These are phyloP conservation scores for Jordanella pulchra DNA, from an alignment of 2,797 vertebrate species.

Conservation along the genomic window DNA sequence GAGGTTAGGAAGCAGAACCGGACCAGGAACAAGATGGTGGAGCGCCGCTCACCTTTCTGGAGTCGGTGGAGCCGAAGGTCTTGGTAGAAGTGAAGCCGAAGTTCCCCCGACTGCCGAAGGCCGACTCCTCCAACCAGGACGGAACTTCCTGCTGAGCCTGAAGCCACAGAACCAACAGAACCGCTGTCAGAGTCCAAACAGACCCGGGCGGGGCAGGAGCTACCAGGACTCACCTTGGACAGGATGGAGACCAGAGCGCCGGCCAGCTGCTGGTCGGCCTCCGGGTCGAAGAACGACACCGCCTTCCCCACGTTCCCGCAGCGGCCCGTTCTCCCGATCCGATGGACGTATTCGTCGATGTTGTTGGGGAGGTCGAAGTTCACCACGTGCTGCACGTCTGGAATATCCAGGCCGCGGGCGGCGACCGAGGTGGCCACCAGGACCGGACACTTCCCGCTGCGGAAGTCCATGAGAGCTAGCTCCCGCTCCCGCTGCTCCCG, in stretches of 20 bases:
- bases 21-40: not conserved
- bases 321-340: conserved; percentile 93
- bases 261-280: conserved; percentile 69
- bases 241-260: conserved; percentile 85
- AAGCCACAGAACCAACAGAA: not conserved
- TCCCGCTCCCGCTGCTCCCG: conserved; percentile 92
- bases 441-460: conserved; percentile 85
- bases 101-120: conserved; percentile 68
- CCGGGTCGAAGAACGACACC: conserved; percentile 87
- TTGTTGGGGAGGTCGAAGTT: conserved; percentile 91
- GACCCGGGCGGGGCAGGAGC: too few relatives aligned
- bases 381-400: conserved; percentile 92
- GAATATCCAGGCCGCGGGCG: conserved; percentile 92
- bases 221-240: conserved; percentile 73
- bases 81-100: conserved; percentile 54
- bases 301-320: conserved; percentile 92
- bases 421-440: conserved; percentile 95
- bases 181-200: not conserved
- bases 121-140: conserved; percentile 88
- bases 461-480: conserved; percentile 87
- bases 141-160: conserved; percentile 95
- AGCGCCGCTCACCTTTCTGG: conserved; percentile 77
- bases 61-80: conserved; percentile 76
- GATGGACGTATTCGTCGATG: conserved; percentile 94
- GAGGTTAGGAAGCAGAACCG: not conserved